Conservation (phyloP, 2,797 vertebrate species). For the Amphiprion clarkii region DNA sequence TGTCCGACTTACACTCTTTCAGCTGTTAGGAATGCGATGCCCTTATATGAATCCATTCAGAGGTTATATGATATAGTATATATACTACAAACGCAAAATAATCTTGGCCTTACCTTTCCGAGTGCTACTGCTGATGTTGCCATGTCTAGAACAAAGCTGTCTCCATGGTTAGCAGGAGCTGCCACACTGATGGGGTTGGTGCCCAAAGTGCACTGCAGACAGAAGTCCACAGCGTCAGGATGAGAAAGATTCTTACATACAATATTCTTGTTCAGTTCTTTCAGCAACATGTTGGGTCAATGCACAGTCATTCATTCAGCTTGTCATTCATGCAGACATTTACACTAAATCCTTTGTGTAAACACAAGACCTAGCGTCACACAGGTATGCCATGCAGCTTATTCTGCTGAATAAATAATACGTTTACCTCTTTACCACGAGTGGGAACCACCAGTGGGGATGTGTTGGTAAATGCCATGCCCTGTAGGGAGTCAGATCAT, state of each 20-base stretch:
- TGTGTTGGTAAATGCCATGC: constrained; percentile 86
- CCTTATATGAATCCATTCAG: not conserved
- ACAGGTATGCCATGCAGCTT: not conserved
- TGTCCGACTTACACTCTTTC: too few species aligned
- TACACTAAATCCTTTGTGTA: too few species aligned
- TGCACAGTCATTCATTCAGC: not conserved
- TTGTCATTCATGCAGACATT: not conserved
- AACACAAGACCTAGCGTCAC: not conserved
- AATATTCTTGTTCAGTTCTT: not conserved
- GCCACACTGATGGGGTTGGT: constrained; percentile 87
- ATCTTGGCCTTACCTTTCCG: constrained; percentile 79
- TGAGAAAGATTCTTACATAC: not conserved
- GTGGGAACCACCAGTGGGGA: constrained; percentile 87
- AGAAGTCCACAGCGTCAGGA: constrained; percentile 1
- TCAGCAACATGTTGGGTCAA: not conserved
- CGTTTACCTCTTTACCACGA: constrained; percentile 81
- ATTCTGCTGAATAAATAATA: not conserved
- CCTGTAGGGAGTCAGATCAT: constrained; percentile 65
- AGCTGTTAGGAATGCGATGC: too few species aligned
- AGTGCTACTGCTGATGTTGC: constrained; percentile 85
- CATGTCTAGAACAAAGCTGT: constrained; percentile 87
- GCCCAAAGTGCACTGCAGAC: constrained; percentile 82
- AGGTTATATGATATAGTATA: not conserved
- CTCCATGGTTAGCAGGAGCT: constrained; percentile 79
- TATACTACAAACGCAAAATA: too few species aligned